Evolutionary conservation across 2,888 invertebrate species (phyloP), one percentile per base, ranked within the genome.

Genomic region (Masnerella sp.): DNA sequence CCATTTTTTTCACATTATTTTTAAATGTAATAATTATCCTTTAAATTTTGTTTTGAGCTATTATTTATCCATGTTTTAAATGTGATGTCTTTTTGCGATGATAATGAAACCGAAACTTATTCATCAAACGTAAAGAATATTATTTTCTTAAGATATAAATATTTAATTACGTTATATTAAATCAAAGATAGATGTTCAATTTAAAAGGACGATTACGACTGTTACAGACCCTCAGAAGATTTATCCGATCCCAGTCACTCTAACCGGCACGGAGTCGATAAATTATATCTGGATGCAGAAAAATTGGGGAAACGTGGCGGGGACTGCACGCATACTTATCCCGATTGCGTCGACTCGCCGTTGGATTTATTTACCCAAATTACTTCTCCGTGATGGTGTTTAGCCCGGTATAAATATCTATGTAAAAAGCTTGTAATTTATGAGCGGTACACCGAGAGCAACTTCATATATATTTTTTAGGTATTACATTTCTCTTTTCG

Each of bases 221-320:
- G 47, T 62, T 51, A 9, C 62, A 87, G 87, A 68, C 87, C 87
- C 12, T 84, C 85, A 52, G 85, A 85, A 76, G 86, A 86, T 75
- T 79, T 80, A 77, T 77, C 80, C 56, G 80, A 74, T 74, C 72
- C 78, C 70, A 75, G 75, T 80, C 77, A 78, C 78, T 82, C 81
- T 72, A 82, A 74, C 77, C 79, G 79, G 68, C 79, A 71, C 73
- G 81, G 77, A 79, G 77, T 81, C 75, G 76, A 82, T 68, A 80
- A 83, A 79, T 79, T 81, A 78, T 88, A 87, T 81, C 80, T 79
- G 76, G 83, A 84, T 76, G 88, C 88, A 42, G 87, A 88, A 77
- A 75, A 77, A 78, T 75, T 83, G 78, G 88, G 88, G 38, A 82
- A 78, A 75, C 81, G 81, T 77, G 84, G 82, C 32, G 82, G 79